A percentile compares a stretch with the other conserved stretches of the same genome.
Conservation (phyloP, 2,888 invertebrate species). For the Salpingus planirostris region DNA sequence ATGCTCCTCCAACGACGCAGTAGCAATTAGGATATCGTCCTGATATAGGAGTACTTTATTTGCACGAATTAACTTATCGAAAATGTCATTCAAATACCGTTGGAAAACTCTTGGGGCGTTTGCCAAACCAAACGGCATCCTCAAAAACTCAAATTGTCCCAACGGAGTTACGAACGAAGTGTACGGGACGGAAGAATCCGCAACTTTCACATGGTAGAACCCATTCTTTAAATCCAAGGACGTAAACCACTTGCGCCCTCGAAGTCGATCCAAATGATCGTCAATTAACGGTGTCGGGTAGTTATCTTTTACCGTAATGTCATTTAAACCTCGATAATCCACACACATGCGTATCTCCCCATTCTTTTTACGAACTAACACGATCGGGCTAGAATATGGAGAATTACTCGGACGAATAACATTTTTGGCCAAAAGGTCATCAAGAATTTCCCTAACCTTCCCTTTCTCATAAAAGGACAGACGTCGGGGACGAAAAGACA, state of each 20-base stretch:
- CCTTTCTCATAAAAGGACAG: not conserved
- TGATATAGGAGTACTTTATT: constrained; percentile 6
- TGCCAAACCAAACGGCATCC: constrained; percentile 9
- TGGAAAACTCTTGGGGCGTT: constrained; percentile 30
- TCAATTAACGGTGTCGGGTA: constrained; percentile 28
- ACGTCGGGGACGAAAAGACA: not conserved
- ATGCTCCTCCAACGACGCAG: constrained; percentile 3
- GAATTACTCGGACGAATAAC: constrained; percentile 18
- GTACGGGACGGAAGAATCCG: constrained; percentile 18
- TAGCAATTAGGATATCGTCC: constrained; percentile 6
- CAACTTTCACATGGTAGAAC: constrained; percentile 27
- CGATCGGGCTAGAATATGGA: constrained; percentile 16
- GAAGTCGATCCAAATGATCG: constrained; percentile 23
- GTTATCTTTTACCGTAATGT: constrained; percentile 22
- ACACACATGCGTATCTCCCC: constrained; percentile 19
- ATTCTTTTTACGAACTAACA: constrained; percentile 21
- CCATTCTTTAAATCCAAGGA: constrained; percentile 26
- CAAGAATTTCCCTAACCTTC: not conserved
- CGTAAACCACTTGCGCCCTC: constrained; percentile 22
- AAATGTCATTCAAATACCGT: constrained; percentile 17
- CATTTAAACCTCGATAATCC: constrained; percentile 27
- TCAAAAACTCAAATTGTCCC: constrained; percentile 25
- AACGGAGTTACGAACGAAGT: constrained; percentile 26
- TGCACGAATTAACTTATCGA: constrained; percentile 1
- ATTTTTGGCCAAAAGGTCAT: constrained; percentile 5